Evolutionary conservation across 2,888 invertebrate species (phyloP).

Genomic region (Siphonodentalium dalli): DNA sequence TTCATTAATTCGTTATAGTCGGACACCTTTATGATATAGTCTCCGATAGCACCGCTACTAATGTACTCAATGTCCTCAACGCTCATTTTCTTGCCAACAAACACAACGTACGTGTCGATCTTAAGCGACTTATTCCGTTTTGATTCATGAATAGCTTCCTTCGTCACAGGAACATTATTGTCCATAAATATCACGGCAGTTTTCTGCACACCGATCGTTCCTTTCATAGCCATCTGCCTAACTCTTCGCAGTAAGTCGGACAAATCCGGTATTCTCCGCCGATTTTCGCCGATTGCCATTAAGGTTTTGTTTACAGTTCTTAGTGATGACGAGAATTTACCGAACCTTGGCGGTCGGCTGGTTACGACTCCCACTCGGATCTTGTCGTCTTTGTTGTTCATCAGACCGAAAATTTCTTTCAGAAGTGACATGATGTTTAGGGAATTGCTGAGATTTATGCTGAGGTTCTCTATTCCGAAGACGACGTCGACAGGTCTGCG

Average conservation of each 20-base stretch:
- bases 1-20: conserved; percentile 17
- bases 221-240: neutral
- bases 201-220: conserved; percentile 12
- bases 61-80: neutral
- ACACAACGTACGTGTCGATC: conserved; percentile 25
- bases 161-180: conserved; percentile 6
- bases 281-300: conserved; percentile 2
- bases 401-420: conserved; percentile 7
- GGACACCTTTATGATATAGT: conserved; percentile 16
- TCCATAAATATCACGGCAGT: conserved; percentile 21
- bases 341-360: neutral
- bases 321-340: neutral
- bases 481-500: conserved; percentile 17
- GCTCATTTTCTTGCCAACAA: conserved; percentile 6
- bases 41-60: conserved; percentile 6
- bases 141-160: conserved; percentile 8
- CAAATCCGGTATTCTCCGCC: conserved; percentile 17
- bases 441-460: conserved; percentile 10
- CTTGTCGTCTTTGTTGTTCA: conserved; percentile 13
- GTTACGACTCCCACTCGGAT: conserved; percentile 15
- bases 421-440: conserved; percentile 14
- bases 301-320: neutral
- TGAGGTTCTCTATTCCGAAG: conserved; percentile 22
- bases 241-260: conserved; percentile 12
- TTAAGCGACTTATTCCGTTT: conserved; percentile 10